Conservation (phyloP, 2,888 invertebrate genomes). For the Hemithea aestivaria region DNA sequence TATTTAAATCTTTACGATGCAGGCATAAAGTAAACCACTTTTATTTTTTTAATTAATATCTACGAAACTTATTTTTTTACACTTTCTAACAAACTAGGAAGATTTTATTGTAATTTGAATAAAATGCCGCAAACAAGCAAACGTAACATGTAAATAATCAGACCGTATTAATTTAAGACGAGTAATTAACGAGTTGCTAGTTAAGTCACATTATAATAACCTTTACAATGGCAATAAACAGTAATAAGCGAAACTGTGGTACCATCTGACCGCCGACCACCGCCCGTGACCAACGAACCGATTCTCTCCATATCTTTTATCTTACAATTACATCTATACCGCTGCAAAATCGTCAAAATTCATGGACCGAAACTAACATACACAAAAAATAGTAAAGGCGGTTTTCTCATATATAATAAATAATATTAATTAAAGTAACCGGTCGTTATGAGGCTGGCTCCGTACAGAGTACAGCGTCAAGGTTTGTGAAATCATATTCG, state of each 20-base stretch:
- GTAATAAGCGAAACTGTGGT: constrained; percentile 8
- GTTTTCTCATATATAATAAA: constrained; percentile 30
- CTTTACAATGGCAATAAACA: constrained; percentile 10
- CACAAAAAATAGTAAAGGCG: constrained; percentile 22
- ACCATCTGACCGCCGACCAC: background rate
- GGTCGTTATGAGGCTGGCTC: constrained; percentile 12
- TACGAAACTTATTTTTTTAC: no score
- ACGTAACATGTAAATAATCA: background rate
- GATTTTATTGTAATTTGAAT: no score
- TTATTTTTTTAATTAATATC: no score
- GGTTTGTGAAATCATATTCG: constrained; percentile 9
- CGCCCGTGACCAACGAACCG: constrained; percentile 12
- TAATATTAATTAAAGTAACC: constrained; percentile 26
- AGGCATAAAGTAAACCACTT: no score
- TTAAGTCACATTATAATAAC: constrained; percentile 8
- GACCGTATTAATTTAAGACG: constrained; percentile 4
- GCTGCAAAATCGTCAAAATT: constrained; percentile 31
- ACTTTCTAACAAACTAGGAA: no score
- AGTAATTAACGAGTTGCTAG: constrained; percentile 11
- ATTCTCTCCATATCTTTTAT: constrained; percentile 17
- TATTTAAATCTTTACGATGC: no score
- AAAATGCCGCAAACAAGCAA: background rate
- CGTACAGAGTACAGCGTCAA: constrained; percentile 14
- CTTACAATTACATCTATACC: constrained; percentile 17
- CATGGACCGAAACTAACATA: constrained; percentile 26